Evolutionary conservation across 92 coral and sea anemone genomes (phyloP).

Genomic region (Phenganax subtilis): DNA sequence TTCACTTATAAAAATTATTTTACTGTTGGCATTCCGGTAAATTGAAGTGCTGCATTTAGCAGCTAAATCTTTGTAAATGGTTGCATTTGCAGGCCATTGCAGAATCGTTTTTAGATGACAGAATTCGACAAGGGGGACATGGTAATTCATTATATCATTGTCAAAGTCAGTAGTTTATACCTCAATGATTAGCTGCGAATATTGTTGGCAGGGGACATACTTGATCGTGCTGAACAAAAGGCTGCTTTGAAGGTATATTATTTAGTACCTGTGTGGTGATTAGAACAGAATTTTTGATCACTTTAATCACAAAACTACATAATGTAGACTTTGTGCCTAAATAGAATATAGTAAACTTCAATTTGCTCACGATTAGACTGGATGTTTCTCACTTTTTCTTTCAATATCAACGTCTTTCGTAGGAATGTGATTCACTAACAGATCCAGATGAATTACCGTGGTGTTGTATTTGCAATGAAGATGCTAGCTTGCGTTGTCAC

Average conservation of each 20-base stretch:
- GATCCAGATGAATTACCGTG: conserved; percentile 96
- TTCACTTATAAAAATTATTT: not conserved
- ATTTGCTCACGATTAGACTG: too few species aligned
- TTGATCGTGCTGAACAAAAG: conserved; percentile 32
- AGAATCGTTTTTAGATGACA: conserved; percentile 79
- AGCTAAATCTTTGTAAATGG: too few species aligned
- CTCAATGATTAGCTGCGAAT: not conserved
- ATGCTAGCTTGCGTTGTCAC: conserved; percentile 89
- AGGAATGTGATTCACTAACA: conserved; percentile 70
- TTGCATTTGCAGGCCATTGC: conserved; percentile 57
- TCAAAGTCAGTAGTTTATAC: not conserved
- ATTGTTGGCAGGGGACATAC: not conserved
- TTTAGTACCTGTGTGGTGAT: not conserved
- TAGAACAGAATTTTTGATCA: not conserved
- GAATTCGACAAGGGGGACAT: conserved; percentile 62
- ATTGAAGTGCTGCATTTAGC: too few species aligned
- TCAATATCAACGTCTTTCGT: not conserved
- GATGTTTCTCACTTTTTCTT: too few species aligned
- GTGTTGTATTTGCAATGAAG: conserved; percentile 98
- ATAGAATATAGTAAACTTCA: too few species aligned
- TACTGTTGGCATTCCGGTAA: not conserved
- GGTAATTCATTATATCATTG: conserved; percentile 41
- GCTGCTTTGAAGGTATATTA: conserved; percentile 12
- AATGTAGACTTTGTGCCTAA: not conserved
- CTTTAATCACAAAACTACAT: not conserved